Evolutionary conservation across 2,113 vertebrate genomes (phyloP).

Genomic region (Corydoras maculifer): DNA sequence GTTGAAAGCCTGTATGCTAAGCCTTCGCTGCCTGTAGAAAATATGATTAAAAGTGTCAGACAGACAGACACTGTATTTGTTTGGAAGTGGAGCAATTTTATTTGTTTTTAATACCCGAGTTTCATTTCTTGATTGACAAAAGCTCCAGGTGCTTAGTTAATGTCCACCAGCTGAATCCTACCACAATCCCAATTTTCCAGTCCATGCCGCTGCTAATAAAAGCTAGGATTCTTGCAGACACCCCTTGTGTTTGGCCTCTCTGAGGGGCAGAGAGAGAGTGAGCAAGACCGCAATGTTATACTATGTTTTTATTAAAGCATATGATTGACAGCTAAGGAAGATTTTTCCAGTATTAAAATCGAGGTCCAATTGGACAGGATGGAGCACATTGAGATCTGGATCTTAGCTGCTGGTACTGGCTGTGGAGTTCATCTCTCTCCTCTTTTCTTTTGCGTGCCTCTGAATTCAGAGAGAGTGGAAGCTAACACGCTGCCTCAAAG

Average conservation of each 20-base stretch:
- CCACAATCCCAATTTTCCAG: conserved; percentile 65
- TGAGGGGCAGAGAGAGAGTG: conserved; percentile 59
- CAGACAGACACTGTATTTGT: conserved; percentile 42
- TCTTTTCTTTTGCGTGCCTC: not conserved
- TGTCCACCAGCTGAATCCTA: conserved; percentile 68
- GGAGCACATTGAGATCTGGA: conserved; percentile 60
- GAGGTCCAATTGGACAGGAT: conserved; percentile 67
- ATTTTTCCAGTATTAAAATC: conserved; percentile 71
- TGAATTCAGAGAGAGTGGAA: conserved; percentile 16
- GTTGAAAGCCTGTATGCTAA: conserved; percentile 49
- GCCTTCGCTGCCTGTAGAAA: conserved; percentile 59
- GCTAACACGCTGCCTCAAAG: conserved; percentile 13
- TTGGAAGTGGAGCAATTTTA: conserved; percentile 44
- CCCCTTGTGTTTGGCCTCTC: conserved; percentile 64
- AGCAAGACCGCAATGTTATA: conserved; percentile 72
- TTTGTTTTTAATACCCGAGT: conserved; percentile 67
- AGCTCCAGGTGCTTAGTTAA: conserved; percentile 71
- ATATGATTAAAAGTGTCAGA: conserved; percentile 61
- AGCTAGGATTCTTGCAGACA: conserved; percentile 70
- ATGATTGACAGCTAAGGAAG: conserved; percentile 71
- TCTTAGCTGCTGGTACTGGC: conserved; percentile 54
- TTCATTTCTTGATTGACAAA: conserved; percentile 72
- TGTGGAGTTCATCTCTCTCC: conserved; percentile 9
- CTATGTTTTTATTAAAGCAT: conserved; percentile 73
- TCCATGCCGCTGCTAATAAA: conserved; percentile 68